A percentile compares a stretch with the other conserved stretches of the same genome.
These are phyloP conservation scores for Eupleurogrammus muticus DNA, from an alignment of 2,797 vertebrate species.

Conservation along the genomic window DNA sequence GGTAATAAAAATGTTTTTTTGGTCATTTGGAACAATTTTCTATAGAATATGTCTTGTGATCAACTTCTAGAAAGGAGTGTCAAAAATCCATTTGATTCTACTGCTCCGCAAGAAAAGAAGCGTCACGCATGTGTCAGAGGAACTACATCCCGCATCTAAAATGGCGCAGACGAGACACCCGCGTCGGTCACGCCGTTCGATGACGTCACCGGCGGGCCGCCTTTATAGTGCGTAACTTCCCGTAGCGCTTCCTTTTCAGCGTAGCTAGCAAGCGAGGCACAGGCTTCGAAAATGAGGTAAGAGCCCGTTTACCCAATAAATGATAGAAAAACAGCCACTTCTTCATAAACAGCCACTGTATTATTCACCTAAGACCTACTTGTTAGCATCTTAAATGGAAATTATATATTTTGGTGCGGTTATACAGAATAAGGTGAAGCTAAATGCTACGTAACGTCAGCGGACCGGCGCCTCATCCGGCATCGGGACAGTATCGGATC, in stretches of 20 bases:
- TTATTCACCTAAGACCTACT: rapidly evolving
- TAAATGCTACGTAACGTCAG: not conserved
- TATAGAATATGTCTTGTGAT: no score
- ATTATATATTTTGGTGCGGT: rapidly evolving
- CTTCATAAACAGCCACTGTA: rapidly evolving
- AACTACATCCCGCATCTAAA: no score
- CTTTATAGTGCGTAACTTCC: conserved; percentile 79
- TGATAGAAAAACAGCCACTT: rapidly evolving
- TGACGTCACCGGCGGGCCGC: conserved; percentile 7
- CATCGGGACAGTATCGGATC: rapidly evolving
- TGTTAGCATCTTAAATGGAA: rapidly evolving
- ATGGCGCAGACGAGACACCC: no score
- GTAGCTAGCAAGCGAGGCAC: conserved; percentile 55
- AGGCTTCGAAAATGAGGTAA: conserved; percentile 81
- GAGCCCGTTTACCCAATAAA: rapidly evolving
- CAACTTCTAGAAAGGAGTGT: no score
- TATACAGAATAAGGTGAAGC: not conserved
- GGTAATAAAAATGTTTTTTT: no score
- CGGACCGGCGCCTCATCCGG: not conserved
- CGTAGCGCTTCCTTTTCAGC: conserved; percentile 74
- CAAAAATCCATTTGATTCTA: no score
- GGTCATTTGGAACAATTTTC: no score
- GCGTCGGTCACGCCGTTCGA: not conserved
- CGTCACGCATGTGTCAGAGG: no score
- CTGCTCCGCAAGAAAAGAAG: no score